Evolutionary conservation across 2,888 invertebrate genomes (phyloP).

Genomic region (Eupithecia vulgata): DNA sequence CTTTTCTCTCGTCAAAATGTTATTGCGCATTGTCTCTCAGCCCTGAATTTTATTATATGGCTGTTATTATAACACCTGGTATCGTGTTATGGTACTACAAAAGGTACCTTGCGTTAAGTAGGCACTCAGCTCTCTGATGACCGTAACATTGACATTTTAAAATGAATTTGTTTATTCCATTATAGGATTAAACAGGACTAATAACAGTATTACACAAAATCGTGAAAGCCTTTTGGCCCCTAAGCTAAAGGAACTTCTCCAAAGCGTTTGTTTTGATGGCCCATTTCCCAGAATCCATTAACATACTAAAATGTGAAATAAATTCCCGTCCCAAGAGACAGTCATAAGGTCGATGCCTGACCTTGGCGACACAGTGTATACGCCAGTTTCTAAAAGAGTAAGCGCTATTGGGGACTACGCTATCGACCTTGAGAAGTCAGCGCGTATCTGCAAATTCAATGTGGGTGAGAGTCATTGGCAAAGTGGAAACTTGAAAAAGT

Average conservation of each 20-base stretch:
- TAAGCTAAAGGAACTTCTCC: not conserved
- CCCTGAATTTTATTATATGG: slow-evolving; percentile 14
- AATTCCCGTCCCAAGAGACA: slow-evolving; percentile 33
- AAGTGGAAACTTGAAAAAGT: not conserved
- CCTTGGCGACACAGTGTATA: slow-evolving; percentile 33
- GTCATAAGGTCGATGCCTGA: slow-evolving; percentile 39
- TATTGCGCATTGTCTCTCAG: slow-evolving; percentile 28
- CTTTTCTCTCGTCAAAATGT: slow-evolving; percentile 22
- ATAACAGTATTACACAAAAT: not conserved
- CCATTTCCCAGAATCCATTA: slow-evolving; percentile 20
- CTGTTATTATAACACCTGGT: not conserved
- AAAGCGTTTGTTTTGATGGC: slow-evolving; percentile 15
- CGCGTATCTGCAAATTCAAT: slow-evolving; percentile 5
- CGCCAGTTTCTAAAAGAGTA: slow-evolving; percentile 15
- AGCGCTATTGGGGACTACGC: slow-evolving; percentile 2
- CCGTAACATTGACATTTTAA: not conserved
- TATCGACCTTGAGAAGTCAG: slow-evolving; percentile 33
- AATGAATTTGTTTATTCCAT: not conserved
- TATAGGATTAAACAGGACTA: not conserved
- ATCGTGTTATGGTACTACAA: not conserved
- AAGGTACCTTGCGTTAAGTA: not conserved
- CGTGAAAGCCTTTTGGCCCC: not conserved
- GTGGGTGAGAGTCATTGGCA: not conserved
- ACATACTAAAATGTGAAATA: slow-evolving; percentile 28
- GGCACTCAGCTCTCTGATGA: not conserved